A percentile compares a stretch with the other conserved stretches of the same genome.
Evolutionary conservation across 23 tunicate species (phyloP).

Genomic region (Pegea sp.): DNA sequence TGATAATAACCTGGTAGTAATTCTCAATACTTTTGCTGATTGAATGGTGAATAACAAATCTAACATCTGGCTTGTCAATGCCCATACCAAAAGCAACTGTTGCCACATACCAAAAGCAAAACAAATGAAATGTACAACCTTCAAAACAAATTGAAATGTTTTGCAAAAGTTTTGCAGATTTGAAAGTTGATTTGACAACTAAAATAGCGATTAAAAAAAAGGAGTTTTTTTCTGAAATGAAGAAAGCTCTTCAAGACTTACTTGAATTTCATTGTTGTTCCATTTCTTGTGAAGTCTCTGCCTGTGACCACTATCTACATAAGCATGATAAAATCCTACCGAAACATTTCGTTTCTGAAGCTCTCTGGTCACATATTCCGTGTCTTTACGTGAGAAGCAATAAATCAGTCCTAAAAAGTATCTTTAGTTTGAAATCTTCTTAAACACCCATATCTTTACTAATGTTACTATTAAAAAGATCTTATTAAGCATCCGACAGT

Average conservation of each 20-base stretch:
- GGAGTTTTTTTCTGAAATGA: too few relatives aligned
- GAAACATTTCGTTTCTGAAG: conserved; percentile 16
- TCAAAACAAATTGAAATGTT: not conserved
- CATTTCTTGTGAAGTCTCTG: conserved; percentile 23
- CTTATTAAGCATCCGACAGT: too few relatives aligned
- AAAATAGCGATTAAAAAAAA: not conserved
- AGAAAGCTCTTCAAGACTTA: too few relatives aligned
- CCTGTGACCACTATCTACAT: conserved; percentile 5
- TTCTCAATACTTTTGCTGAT: conserved; percentile 74
- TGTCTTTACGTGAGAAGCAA: conserved; percentile 59
- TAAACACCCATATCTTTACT: too few relatives aligned
- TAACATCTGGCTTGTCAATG: conserved; percentile 61
- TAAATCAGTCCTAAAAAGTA: conserved; percentile 67
- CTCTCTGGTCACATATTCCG: conserved; percentile 22
- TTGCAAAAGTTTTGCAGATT: not conserved
- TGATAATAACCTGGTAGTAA: conserved; percentile 53
- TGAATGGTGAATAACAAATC: conserved; percentile 79
- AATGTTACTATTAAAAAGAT: too few relatives aligned
- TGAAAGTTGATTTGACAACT: not conserved
- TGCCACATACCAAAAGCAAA: conserved; percentile 12
- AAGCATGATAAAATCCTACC: conserved; percentile 36
- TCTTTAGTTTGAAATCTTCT: too few relatives aligned
- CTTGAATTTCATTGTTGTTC: conserved; percentile 32
- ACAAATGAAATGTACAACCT: not conserved
- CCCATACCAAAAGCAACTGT: conserved; percentile 96